Conservation (phyloP, 2,797 vertebrate species). For the Pseudopleuronectes americanus region DNA sequence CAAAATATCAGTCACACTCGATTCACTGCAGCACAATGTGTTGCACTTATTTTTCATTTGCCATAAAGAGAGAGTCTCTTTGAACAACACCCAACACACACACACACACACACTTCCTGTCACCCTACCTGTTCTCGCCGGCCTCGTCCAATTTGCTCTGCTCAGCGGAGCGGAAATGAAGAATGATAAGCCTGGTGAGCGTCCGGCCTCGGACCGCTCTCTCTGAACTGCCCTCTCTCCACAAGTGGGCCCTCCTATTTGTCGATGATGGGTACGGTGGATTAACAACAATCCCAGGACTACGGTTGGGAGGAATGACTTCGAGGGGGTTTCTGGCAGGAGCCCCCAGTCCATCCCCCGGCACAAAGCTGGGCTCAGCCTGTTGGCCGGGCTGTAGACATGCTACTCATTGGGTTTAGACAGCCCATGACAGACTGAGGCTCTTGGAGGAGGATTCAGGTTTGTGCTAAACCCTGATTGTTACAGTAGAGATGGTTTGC, state of each 20-base stretch:
- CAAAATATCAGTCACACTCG: conserved; percentile 15
- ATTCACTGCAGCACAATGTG: conserved; percentile 10
- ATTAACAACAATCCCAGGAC: conserved; percentile 78
- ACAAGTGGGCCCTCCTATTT: conserved; percentile 75
- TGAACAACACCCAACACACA: no score
- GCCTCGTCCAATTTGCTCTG: conserved; percentile 73
- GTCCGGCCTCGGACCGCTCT: conserved; percentile 59
- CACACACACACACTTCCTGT: conserved; percentile 22
- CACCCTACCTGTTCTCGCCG: conserved; percentile 55
- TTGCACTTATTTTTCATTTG: conserved; percentile 26
- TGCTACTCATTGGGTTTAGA: conserved; percentile 62
- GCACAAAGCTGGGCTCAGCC: conserved; percentile 76
- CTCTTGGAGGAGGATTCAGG: conserved; percentile 45
- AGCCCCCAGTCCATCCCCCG: conserved; percentile 70
- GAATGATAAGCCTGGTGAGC: conserved; percentile 70
- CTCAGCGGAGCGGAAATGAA: conserved; percentile 76
- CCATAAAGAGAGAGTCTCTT: conserved; percentile 17
- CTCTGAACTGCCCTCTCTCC: conserved; percentile 65
- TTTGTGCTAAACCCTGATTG: conserved; percentile 37
- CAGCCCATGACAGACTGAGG: conserved; percentile 45
- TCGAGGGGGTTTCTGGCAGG: conserved; percentile 74
- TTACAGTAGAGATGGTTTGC: conserved; percentile 39
- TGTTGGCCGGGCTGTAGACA: conserved; percentile 64
- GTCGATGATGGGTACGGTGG: conserved; percentile 77
- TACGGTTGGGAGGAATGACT: conserved; percentile 77